Conservation (phyloP, 2,113 vertebrate genomes). For the Perccottus glenii region DNA sequence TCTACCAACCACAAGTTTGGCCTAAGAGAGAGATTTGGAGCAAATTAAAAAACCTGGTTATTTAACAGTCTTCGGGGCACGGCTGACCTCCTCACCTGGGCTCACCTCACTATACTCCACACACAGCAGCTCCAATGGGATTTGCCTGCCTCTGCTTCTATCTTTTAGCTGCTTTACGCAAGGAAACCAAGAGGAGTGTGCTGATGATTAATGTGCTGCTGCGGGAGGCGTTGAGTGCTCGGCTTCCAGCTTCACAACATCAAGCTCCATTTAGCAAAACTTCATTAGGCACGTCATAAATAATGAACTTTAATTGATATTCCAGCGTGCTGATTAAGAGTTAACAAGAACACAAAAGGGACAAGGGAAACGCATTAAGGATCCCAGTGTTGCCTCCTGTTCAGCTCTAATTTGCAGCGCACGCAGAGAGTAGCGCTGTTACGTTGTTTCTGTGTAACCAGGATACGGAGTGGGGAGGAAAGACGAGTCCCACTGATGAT, state of each 20-base stretch:
- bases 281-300: conserved; percentile 62
- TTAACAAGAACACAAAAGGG: conserved; percentile 52
- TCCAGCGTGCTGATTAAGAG: conserved; percentile 56
- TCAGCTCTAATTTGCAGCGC: conserved; percentile 12
- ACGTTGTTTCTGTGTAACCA: conserved; percentile 18
- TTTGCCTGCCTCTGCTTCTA: background rate
- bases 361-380: conserved; percentile 53
- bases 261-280: conserved; percentile 48
- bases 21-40: conserved; percentile 20
- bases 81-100: conserved; percentile 46
- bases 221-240: conserved; percentile 36
- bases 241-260: conserved; percentile 26
- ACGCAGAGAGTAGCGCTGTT: conserved; percentile 1
- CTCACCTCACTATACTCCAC: conserved; percentile 35
- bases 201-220: conserved; percentile 46
- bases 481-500: conserved; percentile 39
- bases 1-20: conserved; percentile 44
- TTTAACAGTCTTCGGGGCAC: conserved; percentile 32
- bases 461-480: conserved; percentile 30
- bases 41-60: conserved; percentile 41
- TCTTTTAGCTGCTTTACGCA: conserved; percentile 26
- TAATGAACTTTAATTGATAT: conserved; percentile 68
- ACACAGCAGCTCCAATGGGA: conserved; percentile 24
- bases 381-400: background rate
- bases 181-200: conserved; percentile 18